Evolutionary conservation across 2,888 invertebrate species (phyloP), one percentile per base, ranked within the genome.

Genomic region (Zaprionus obscuricornis): DNA sequence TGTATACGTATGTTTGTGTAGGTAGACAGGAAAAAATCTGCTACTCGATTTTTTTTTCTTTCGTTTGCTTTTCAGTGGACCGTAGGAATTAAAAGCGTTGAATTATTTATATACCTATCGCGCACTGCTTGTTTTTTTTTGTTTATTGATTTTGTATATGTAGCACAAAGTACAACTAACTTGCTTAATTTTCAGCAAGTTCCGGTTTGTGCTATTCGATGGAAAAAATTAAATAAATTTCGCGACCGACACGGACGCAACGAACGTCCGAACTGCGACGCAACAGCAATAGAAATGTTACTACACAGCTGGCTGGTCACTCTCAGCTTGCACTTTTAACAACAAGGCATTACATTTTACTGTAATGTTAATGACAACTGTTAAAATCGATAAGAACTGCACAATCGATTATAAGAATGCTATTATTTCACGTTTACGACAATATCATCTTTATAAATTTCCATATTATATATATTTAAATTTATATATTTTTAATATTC

Each of bases 11-110:
- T 68, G 81, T 74, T 71, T 79, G 84, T 77, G 65, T 81, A 81
- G 85, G 78, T 78, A 78, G 85, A 78, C 85, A 82, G 71, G 74
- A 81, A 82, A 73, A 78, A 79, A 79, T 79, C 85, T 77, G 78
- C 82, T 71, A 74, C 78, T 78, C 85, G 81, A 63, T 81, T 81
- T 62, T 63, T 72, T 59, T 74, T 52, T 75, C 33, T 8, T 33
- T n/a, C 20, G n/a, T 52, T 57, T 57, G 34, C 43, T 40, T 55
- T 57, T 57, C 31, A 31, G 20, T 56, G 52, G 27, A 42, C 47
- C 50, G 58, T 52, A 54, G 46, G 17, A 46, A 37, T 56, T 50
- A 26, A 59, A 57, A 52, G 60, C 60, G 43, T 43, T 50, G 46
- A 56, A 39, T 58, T 64, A 43, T 66, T 64, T 59, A 76, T 74